These are phyloP conservation scores for Hemitrygon akajei DNA, from an alignment of 2,797 vertebrate genomes.

Conservation along the genomic window DNA sequence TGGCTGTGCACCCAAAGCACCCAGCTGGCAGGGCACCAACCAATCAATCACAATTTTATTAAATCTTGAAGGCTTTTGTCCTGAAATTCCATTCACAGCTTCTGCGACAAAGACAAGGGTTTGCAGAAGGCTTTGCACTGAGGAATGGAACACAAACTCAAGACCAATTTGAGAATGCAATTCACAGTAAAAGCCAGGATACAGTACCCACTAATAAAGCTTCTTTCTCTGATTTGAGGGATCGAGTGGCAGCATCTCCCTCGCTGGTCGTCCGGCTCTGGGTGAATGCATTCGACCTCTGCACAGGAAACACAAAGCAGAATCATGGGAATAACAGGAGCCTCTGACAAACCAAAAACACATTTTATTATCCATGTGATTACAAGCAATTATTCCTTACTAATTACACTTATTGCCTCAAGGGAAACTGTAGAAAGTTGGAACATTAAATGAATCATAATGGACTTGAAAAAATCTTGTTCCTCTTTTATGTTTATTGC, in stretches of 20 bases:
- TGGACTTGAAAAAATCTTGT: neutral
- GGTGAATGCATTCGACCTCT: constrained; percentile 77
- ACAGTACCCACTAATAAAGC: constrained; percentile 84
- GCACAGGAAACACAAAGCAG: constrained; percentile 46
- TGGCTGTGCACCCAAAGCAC: too few species aligned
- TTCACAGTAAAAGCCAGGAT: neutral
- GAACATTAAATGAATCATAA: neutral
- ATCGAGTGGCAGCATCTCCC: constrained; percentile 61
- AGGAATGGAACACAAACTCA: neutral
- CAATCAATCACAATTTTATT: too few species aligned
- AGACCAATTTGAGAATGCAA: neutral
- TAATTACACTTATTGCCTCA: neutral
- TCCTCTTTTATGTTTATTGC: too few species aligned
- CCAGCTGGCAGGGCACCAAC: neutral
- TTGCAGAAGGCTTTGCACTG: neutral
- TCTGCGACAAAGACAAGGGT: too few species aligned
- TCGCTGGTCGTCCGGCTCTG: constrained; percentile 70
- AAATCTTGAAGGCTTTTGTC: too few species aligned
- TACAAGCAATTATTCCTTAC: neutral
- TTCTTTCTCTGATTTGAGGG: constrained; percentile 82
- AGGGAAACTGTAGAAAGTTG: neutral
- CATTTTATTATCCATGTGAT: neutral
- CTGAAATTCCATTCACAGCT: too few species aligned
- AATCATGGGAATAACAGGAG: neutral
- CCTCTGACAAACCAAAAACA: neutral